Conservation (phyloP, 1,140 invertebrate genomes). For the Oncopodura yosiiana region DNA sequence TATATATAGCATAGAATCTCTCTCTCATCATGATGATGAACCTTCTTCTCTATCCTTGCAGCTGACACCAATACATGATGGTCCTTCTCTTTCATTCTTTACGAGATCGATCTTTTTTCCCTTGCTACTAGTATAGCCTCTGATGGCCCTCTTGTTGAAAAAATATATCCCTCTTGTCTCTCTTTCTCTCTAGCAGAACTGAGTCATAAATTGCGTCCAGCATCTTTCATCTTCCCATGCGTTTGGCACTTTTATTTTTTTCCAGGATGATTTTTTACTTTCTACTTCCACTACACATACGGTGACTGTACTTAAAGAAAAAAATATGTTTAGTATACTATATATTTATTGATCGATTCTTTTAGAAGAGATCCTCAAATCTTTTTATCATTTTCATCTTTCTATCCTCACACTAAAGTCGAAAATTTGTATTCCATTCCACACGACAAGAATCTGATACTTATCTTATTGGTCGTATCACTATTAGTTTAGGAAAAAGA, state of each 20-base stretch:
- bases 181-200: slow-evolving; percentile 16
- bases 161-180: slow-evolving; percentile 5
- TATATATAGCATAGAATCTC: too few species aligned
- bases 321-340: slow-evolving; percentile 1
- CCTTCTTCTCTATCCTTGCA: slow-evolving; percentile 9
- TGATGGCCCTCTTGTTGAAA: too few species aligned
- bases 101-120: too few species aligned
- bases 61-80: slow-evolving; percentile 7
- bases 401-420: neutral
- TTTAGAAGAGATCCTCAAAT: neutral
- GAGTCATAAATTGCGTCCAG: slow-evolving; percentile 32
- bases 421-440: slow-evolving; percentile 18
- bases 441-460: too few species aligned
- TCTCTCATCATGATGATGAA: too few species aligned
- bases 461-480: too few species aligned
- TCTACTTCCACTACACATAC: neutral
- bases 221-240: slow-evolving; percentile 30
- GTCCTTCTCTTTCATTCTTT: neutral
- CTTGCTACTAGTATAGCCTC: too few species aligned
- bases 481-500: slow-evolving; percentile 12
- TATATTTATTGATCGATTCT: neutral
- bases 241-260: slow-evolving; percentile 23
- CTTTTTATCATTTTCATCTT: slow-evolving; percentile 1
- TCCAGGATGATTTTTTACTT: neutral
- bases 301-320: slow-evolving; percentile 6